Evolutionary conservation across 2,797 vertebrate genomes (phyloP).

Genomic region (Microtus agrestis): DNA sequence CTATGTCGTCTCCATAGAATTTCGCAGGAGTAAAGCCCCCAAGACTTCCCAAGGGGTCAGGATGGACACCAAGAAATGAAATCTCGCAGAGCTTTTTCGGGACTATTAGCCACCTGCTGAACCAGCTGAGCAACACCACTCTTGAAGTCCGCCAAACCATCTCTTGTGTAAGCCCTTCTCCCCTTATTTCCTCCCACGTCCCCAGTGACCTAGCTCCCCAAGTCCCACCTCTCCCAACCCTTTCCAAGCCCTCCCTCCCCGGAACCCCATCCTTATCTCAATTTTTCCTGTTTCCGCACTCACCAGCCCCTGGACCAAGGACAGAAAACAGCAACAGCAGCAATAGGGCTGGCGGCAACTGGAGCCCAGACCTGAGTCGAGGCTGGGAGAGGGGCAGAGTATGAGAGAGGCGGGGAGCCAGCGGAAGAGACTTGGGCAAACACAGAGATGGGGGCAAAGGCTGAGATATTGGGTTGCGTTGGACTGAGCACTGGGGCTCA

Average conservation of each 20-base stretch:
- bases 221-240: constrained; percentile 42
- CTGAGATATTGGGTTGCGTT: constrained; percentile 38
- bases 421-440: constrained; percentile 71
- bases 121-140: neutral
- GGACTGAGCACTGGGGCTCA: constrained; percentile 57
- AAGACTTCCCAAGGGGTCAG: neutral
- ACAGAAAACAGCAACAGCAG: constrained; percentile 83
- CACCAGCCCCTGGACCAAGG: constrained; percentile 83
- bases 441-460: constrained; percentile 66
- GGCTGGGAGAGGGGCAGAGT: constrained; percentile 77
- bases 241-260: constrained; percentile 61
- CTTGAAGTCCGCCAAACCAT: constrained; percentile 22
- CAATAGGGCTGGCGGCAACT: constrained; percentile 79
- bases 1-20: constrained; percentile 22
- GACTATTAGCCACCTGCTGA: constrained; percentile 42
- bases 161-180: neutral
- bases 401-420: constrained; percentile 64
- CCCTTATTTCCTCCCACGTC: neutral
- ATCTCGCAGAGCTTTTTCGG: neutral
- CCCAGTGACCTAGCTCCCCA: constrained; percentile 30
- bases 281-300: constrained; percentile 76
- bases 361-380: constrained; percentile 81
- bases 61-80: constrained; percentile 8
- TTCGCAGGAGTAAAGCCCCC: constrained; percentile 6
- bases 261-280: constrained; percentile 64